Evolutionary conservation across 2,797 vertebrate genomes (phyloP), one percentile per base, ranked within the genome.

Genomic region (Lophura swinhoii): DNA sequence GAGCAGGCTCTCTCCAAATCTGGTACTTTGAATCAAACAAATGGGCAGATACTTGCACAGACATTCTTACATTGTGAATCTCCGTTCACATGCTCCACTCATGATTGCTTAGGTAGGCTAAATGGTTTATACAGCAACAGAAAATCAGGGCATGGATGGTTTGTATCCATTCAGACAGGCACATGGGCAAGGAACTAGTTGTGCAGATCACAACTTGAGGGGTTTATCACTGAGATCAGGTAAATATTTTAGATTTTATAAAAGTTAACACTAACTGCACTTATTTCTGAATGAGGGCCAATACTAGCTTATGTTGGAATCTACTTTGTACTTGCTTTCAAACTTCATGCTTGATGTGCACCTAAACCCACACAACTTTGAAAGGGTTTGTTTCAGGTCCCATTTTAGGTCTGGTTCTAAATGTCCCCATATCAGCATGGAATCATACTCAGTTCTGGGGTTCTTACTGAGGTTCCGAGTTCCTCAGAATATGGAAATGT

Each of bases 251-350:
- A 44, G 44, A 68, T 88, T 93, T 91, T 88, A 43, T 37, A 55
- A 92, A 79, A 41, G 37, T 87, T 81, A 68, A 1, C 5, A n/a
- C 48, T 91, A 91, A 64, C 67, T 75, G n/a, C 67, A 93, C 94
- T 84, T 29, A 77, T 92, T 96, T 94, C 62, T 89, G 49, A 71
- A 78, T 33, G 76, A 85, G 63, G 56, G 67, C 46, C 66, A 91
- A 79, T 87, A 70, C 22, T 84, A 51, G 44, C 39, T 81, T 70
- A 53, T 35, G 33, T 46, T 91, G 53, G 63, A 84, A 66, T 77
- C 33, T 75, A 29, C 24, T 87, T 74, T 17, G 9, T 89, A 70
- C 66, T 89, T 92, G 35, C 39, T 80, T 94, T 91, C 39, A 49
- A 80, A 44, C 75, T 63, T 1, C 1, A 75, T 24, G 22, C 35